phyloP scores from a whole-genome alignment of 2,888 invertebrate genomes.

The Aquatica leii region DNA sequence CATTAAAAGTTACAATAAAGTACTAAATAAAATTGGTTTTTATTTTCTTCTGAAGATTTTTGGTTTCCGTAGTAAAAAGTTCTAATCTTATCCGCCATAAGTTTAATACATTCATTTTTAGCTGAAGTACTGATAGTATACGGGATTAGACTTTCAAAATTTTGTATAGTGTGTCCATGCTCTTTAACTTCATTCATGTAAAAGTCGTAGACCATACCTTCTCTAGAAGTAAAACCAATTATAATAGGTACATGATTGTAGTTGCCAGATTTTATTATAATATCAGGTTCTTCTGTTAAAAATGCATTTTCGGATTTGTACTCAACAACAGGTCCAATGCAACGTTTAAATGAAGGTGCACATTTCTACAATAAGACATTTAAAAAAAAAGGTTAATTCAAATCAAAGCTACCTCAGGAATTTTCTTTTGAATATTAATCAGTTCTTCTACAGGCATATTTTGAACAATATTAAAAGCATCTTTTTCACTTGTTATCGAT shows the following conservation, averaged over 20 bases:
- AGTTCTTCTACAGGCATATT: slow-evolving; percentile 54
- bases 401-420: slow-evolving; percentile 50
- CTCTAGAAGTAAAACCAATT: too few relatives aligned
- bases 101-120: slow-evolving; percentile 45
- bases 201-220: too few relatives aligned
- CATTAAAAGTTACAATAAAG: too few relatives aligned
- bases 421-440: slow-evolving; percentile 53
- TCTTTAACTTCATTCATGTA: too few relatives aligned
- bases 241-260: slow-evolving; percentile 55
- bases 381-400: neutral
- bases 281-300: slow-evolving; percentile 48
- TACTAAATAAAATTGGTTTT: slow-evolving; percentile 43
- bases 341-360: neutral
- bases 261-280: slow-evolving; percentile 49
- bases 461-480: slow-evolving; percentile 55
- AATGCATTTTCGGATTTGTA: slow-evolving; percentile 46
- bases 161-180: neutral
- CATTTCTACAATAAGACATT: neutral
- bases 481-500: slow-evolving; percentile 46
- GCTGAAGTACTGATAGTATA: slow-evolving; percentile 39
- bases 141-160: slow-evolving; percentile 56
- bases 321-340: slow-evolving; percentile 45
- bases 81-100: slow-evolving; percentile 57
- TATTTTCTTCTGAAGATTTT: slow-evolving; percentile 55
- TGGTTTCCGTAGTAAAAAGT: slow-evolving; percentile 60